Conservation (phyloP, 2,888 invertebrate species). For the Agonopterix subpropinquella region DNA sequence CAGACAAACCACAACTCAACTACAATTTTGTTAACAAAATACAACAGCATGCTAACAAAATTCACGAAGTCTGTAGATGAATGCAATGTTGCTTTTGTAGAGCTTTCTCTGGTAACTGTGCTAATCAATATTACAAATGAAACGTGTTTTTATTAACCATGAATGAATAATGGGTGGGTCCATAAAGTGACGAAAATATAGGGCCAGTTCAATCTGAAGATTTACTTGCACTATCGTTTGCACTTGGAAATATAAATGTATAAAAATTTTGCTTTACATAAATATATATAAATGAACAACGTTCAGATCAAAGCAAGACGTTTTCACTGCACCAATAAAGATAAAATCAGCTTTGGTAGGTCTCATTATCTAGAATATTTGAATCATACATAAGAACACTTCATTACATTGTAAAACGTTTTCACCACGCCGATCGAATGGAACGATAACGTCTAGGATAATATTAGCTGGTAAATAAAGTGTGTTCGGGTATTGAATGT, state of each 20-base stretch:
- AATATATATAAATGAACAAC: too few species aligned
- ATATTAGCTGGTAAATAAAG: too few species aligned
- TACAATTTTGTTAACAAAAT: not conserved
- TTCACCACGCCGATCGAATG: too few species aligned
- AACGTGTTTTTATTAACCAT: too few species aligned
- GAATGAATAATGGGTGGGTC: not conserved
- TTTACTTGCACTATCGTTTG: too few species aligned
- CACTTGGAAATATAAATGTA: too few species aligned
- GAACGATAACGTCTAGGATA: too few species aligned
- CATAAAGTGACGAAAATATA: too few species aligned
- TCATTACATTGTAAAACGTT: not conserved
- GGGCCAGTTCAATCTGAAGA: too few species aligned
- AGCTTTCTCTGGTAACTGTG: slow-evolving; percentile 49
- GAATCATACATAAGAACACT: not conserved
- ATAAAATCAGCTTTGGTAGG: slow-evolving; percentile 2
- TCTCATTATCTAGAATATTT: not conserved
- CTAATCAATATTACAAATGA: not conserved
- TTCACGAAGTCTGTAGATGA: slow-evolving; percentile 28
- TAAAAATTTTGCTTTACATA: too few species aligned
- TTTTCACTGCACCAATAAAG: too few species aligned
- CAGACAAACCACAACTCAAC: not conserved
- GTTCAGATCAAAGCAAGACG: too few species aligned
- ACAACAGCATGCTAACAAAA: slow-evolving; percentile 31
- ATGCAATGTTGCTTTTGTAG: slow-evolving; percentile 60
- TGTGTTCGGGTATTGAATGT: slow-evolving; percentile 26